These are phyloP conservation scores for Abrostola triplasia DNA, from an alignment of 2,888 invertebrate genomes.

Conservation along the genomic window DNA sequence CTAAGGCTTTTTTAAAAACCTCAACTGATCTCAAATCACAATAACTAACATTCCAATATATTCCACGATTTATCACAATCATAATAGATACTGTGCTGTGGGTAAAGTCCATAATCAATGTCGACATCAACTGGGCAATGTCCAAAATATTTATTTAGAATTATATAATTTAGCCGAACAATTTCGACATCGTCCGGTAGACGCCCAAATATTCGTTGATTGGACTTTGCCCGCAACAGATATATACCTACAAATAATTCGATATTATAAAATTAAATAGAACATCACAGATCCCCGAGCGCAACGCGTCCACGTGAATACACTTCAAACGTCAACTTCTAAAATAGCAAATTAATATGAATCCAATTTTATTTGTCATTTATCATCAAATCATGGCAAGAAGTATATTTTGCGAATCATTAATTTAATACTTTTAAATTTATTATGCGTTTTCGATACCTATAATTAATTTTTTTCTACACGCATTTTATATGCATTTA, in stretches of 20 bases:
- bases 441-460: conserved; percentile 35
- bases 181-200: conserved; percentile 5
- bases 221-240: conserved; percentile 16
- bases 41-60: conserved; percentile 40
- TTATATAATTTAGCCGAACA: conserved; percentile 14
- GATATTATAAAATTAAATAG: conserved; percentile 41
- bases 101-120: conserved; percentile 26
- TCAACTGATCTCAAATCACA: conserved; percentile 56
- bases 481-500: not conserved
- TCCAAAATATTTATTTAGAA: conserved; percentile 9
- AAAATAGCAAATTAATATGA: conserved; percentile 25
- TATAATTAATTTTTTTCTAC: not conserved
- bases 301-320: conserved; percentile 26
- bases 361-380: not conserved
- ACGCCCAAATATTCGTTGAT: conserved; percentile 2
- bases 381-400: conserved; percentile 35
- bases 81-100: conserved; percentile 37
- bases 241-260: conserved; percentile 38
- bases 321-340: conserved; percentile 37
- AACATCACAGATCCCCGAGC: conserved; percentile 55
- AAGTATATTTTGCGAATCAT: conserved; percentile 10
- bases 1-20: conserved; percentile 63
- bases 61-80: conserved; percentile 52
- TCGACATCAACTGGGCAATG: conserved; percentile 15
- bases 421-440: conserved; percentile 36